Conservation (phyloP, 2,797 vertebrate species). For the Coccyzus lansbergi region DNA sequence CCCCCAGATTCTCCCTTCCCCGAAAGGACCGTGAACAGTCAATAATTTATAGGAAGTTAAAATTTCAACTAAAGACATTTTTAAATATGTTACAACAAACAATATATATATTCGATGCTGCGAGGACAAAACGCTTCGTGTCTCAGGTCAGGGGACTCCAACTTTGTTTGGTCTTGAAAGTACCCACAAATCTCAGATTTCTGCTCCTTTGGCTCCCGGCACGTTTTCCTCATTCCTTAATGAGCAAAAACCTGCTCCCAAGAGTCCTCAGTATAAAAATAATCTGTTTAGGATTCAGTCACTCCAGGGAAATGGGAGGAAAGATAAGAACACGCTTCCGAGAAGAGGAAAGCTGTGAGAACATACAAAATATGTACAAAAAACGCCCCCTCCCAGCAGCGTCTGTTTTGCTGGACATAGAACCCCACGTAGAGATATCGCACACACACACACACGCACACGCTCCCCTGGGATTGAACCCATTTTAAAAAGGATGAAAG, state of each 20-base stretch:
- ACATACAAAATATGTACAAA: conserved; percentile 82
- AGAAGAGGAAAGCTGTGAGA: conserved; percentile 78
- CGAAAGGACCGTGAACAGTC: conserved; percentile 30
- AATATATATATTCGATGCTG: conserved; percentile 67
- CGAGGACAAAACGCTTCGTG: conserved; percentile 23
- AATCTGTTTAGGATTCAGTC: conserved; percentile 38
- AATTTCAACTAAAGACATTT: conserved; percentile 51
- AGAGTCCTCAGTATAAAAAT: conserved; percentile 60
- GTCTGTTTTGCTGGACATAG: conserved; percentile 64
- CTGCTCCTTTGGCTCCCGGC: conserved; percentile 52
- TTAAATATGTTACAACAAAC: conserved; percentile 75
- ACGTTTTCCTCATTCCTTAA: conserved; percentile 42
- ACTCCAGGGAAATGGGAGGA: conserved; percentile 30
- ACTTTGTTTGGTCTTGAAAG: conserved; percentile 71
- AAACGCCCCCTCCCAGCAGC: conserved; percentile 67
- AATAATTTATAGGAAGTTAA: conserved; percentile 76
- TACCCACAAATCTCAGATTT: conserved; percentile 62
- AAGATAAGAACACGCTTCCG: conserved; percentile 63
- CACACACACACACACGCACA: neutral
- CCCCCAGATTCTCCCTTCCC: conserved; percentile 8
- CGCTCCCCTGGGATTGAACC: conserved; percentile 62
- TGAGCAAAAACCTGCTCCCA: conserved; percentile 57
- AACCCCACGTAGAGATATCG: conserved; percentile 68
- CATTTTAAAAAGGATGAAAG: conserved; percentile 83
- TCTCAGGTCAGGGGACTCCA: conserved; percentile 48